Evolutionary conservation across 2,113 vertebrate species (phyloP).

Genomic region (Nerophis ophidion): DNA sequence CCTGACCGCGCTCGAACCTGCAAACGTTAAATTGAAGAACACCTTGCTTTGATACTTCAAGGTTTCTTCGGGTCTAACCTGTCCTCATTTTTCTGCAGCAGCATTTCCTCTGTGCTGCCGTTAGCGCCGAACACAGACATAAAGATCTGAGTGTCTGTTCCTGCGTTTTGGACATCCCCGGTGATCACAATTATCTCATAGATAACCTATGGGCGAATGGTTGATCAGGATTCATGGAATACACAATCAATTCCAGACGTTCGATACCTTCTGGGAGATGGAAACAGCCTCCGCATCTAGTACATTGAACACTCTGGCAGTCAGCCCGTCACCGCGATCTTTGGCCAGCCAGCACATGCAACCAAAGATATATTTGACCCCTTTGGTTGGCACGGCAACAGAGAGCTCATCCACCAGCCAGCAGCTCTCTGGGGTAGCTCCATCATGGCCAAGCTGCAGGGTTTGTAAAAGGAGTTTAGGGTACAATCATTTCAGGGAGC

Average conservation of each 20-base stretch:
- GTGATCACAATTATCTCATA: constrained; percentile 86
- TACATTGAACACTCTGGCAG: constrained; percentile 82
- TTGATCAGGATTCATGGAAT: not conserved
- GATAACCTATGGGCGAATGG: constrained; percentile 71
- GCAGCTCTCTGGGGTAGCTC: constrained; percentile 92
- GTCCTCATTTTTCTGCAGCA: constrained; percentile 87
- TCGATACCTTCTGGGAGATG: constrained; percentile 80
- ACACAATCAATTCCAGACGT: not conserved
- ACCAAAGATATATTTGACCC: constrained; percentile 81
- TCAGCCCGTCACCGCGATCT: constrained; percentile 90
- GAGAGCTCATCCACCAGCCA: constrained; percentile 90
- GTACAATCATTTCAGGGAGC: not conserved
- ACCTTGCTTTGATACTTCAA: not conserved
- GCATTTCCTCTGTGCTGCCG: constrained; percentile 86
- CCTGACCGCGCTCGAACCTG: constrained; percentile 93
- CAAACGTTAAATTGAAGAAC: not conserved
- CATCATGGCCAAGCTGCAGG: constrained; percentile 88
- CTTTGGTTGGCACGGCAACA: constrained; percentile 87
- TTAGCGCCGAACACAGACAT: constrained; percentile 88
- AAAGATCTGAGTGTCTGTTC: constrained; percentile 84
- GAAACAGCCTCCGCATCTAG: constrained; percentile 84
- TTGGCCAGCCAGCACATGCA: constrained; percentile 97
- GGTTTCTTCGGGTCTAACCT: constrained; percentile 68
- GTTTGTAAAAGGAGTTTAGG: not conserved
- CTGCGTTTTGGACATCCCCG: constrained; percentile 81